Evolutionary conservation across 2,888 invertebrate genomes (phyloP).

Genomic region (Cantharis lateralis): DNA sequence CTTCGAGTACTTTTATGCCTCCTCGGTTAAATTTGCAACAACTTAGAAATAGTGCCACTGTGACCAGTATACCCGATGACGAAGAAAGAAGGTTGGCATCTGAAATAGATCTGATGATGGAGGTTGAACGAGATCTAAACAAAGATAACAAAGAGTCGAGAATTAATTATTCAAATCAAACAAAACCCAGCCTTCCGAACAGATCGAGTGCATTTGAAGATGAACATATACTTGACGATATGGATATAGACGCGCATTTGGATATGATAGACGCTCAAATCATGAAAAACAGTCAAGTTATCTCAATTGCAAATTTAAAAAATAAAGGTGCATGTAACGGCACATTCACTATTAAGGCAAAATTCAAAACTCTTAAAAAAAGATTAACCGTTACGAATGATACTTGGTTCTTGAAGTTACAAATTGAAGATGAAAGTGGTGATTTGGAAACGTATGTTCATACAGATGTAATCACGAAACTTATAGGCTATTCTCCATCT

Average conservation of each 20-base stretch:
- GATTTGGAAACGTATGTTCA: conserved; percentile 62
- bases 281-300: conserved; percentile 2
- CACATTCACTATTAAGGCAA: conserved; percentile 62
- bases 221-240: conserved; percentile 47
- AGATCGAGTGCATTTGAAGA: conserved; percentile 18
- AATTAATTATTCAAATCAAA: background rate
- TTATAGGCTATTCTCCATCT: conserved; percentile 58
- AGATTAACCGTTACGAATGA: conserved; percentile 61
- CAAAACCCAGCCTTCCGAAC: background rate
- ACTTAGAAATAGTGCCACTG: background rate
- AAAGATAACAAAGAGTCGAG: background rate
- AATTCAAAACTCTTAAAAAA: conserved; percentile 60
- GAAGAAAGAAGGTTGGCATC: background rate
- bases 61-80: background rate
- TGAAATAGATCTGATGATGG: background rate
- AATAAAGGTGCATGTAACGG: conserved; percentile 50
- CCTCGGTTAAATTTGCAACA: background rate
- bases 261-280: conserved; percentile 41
- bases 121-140: no score
- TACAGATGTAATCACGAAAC: conserved; percentile 60
- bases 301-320: conserved; percentile 38
- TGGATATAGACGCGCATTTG: conserved; percentile 45
- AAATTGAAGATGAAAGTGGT: conserved; percentile 63
- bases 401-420: conserved; percentile 62
- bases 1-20: background rate